phyloP scores from a whole-genome alignment of 2,797 vertebrate genomes.

The Pterois miles region DNA sequence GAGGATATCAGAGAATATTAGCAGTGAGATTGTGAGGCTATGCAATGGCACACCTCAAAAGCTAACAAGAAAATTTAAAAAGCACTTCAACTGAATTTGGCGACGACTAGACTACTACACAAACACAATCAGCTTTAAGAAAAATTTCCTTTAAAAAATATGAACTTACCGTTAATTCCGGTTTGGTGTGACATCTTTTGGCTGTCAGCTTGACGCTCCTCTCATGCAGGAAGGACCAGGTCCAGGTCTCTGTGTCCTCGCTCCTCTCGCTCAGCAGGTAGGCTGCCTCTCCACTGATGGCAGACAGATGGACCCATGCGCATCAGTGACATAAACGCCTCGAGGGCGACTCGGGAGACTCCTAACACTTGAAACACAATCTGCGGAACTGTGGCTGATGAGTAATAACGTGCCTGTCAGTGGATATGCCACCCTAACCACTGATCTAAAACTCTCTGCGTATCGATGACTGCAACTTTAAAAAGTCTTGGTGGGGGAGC shows the following conservation, averaged over 20 bases:
- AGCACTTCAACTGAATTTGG: background rate
- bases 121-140: background rate
- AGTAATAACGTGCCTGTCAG: slow-evolving; percentile 83
- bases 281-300: slow-evolving; percentile 58
- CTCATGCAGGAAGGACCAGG: slow-evolving; percentile 47
- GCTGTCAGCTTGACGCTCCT: slow-evolving; percentile 61
- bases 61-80: background rate
- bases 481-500: slow-evolving; percentile 44
- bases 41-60: background rate
- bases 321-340: slow-evolving; percentile 79
- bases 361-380: slow-evolving; percentile 84
- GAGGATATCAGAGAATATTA: background rate
- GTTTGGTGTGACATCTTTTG: slow-evolving; percentile 86
- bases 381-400: slow-evolving; percentile 83
- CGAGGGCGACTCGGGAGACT: slow-evolving; percentile 78
- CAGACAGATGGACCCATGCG: slow-evolving; percentile 70
- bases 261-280: slow-evolving; percentile 59
- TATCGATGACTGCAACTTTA: slow-evolving; percentile 74
- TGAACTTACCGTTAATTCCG: slow-evolving; percentile 81
- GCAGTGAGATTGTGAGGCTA: background rate
- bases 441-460: slow-evolving; percentile 78
- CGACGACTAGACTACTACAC: background rate
- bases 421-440: slow-evolving; percentile 80
- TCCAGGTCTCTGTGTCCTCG: slow-evolving; percentile 64
- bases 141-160: background rate